These are phyloP conservation scores for Agrochola lota DNA, from an alignment of 2,888 invertebrate species.

Conservation along the genomic window DNA sequence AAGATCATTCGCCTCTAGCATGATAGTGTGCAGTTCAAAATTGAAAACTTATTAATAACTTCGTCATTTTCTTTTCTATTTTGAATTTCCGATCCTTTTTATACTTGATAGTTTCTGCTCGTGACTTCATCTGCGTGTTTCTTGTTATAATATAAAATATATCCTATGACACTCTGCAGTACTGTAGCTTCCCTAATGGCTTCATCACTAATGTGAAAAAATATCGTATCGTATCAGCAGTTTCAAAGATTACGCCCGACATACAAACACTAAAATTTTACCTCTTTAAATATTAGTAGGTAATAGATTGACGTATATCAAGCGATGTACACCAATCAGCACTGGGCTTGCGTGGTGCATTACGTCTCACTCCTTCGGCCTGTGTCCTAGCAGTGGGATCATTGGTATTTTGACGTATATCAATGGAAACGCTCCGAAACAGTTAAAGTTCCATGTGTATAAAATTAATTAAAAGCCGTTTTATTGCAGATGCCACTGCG, in stretches of 20 bases:
- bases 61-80: neutral
- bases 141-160: no score
- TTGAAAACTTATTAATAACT: neutral
- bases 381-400: neutral
- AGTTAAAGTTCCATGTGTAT: constrained; percentile 57
- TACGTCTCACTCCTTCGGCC: neutral
- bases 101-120: no score
- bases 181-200: no score
- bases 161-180: no score
- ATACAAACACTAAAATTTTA: no score
- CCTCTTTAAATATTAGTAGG: no score
- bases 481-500: constrained; percentile 60
- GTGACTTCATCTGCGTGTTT: no score
- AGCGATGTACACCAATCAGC: neutral
- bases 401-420: neutral
- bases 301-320: neutral
- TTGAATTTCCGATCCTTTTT: neutral
- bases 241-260: no score
- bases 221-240: no score
- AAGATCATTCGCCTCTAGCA: neutral
- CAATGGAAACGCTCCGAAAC: constrained; percentile 44
- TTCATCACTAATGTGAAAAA: no score
- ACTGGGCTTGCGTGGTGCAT: neutral
- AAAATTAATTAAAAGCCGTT: constrained; percentile 64
- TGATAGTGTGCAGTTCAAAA: neutral